Conservation (phyloP, 2,888 invertebrate genomes). For the Yponomeuta evonymella region DNA sequence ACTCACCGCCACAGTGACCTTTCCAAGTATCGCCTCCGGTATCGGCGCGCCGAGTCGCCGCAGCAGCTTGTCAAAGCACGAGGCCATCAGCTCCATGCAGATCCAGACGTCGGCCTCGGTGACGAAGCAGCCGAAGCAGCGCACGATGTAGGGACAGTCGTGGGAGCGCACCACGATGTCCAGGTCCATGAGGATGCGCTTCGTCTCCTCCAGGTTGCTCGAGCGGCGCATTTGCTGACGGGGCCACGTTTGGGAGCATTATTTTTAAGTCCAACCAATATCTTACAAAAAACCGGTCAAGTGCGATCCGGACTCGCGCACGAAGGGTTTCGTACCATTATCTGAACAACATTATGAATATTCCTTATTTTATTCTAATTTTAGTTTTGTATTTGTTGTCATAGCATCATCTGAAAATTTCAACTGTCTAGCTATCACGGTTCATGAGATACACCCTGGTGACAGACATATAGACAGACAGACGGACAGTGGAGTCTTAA, state of each 20-base stretch:
- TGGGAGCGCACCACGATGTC: slow-evolving; percentile 98
- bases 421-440: too few species aligned
- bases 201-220: slow-evolving; percentile 97
- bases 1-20: slow-evolving; percentile 95
- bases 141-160: slow-evolving; percentile 97
- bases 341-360: too few species aligned
- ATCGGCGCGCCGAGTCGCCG: slow-evolving; percentile 91
- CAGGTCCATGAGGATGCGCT: slow-evolving; percentile 98
- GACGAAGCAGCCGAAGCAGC: slow-evolving; percentile 98
- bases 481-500: too few species aligned
- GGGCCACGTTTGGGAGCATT: neutral
- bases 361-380: too few species aligned
- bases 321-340: too few species aligned
- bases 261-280: neutral
- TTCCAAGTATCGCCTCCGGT: slow-evolving; percentile 96
- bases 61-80: slow-evolving; percentile 97
- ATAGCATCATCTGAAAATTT: too few species aligned
- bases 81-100: slow-evolving; percentile 99
- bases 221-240: slow-evolving; percentile 95
- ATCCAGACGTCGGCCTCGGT: slow-evolving; percentile 99
- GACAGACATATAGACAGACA: too few species aligned
- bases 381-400: too few species aligned
- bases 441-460: too few species aligned
- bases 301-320: too few species aligned
- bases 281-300: too few species aligned